These are phyloP conservation scores for Drosophila parthenogenetica DNA, from an alignment of 2,888 invertebrate species.

Conservation along the genomic window DNA sequence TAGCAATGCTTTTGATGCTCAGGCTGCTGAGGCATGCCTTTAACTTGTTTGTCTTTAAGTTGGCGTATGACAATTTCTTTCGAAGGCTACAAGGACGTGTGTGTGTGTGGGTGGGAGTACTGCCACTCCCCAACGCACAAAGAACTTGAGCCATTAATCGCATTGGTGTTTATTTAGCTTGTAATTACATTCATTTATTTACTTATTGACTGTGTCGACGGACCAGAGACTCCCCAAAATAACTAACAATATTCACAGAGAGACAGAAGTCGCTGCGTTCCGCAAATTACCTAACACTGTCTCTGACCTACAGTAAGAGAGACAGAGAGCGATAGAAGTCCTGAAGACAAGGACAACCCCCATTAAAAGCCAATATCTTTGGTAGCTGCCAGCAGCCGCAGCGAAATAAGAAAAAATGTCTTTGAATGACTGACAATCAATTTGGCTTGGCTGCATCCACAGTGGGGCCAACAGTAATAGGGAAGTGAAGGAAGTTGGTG, in stretches of 20 bases:
- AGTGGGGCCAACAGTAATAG: background rate
- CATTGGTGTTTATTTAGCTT: conserved; percentile 83
- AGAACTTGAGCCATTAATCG: conserved; percentile 76
- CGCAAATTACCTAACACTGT: conserved; percentile 5
- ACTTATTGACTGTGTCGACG: conserved; percentile 83
- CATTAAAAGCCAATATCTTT: conserved; percentile 79
- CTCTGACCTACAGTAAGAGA: conserved; percentile 68
- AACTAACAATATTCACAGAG: conserved; percentile 71
- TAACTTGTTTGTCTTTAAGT: conserved; percentile 43
- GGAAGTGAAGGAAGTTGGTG: background rate
- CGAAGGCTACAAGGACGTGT: conserved; percentile 2
- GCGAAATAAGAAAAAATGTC: conserved; percentile 82
- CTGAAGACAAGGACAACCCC: conserved; percentile 60
- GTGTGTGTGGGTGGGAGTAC: background rate
- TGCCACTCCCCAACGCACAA: conserved; percentile 1
- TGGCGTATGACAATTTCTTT: conserved; percentile 39
- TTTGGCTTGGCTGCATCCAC: conserved; percentile 69
- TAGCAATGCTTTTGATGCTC: conserved; percentile 61
- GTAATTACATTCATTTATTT: conserved; percentile 84
- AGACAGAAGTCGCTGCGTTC: background rate
- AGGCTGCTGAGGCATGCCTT: conserved; percentile 21
- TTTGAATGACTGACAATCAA: conserved; percentile 84
- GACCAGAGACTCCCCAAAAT: conserved; percentile 59
- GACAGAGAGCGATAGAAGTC: background rate
- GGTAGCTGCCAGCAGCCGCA: conserved; percentile 47